Conservation (phyloP, 2,797 vertebrate species). For the Silurus aristotelis region DNA sequence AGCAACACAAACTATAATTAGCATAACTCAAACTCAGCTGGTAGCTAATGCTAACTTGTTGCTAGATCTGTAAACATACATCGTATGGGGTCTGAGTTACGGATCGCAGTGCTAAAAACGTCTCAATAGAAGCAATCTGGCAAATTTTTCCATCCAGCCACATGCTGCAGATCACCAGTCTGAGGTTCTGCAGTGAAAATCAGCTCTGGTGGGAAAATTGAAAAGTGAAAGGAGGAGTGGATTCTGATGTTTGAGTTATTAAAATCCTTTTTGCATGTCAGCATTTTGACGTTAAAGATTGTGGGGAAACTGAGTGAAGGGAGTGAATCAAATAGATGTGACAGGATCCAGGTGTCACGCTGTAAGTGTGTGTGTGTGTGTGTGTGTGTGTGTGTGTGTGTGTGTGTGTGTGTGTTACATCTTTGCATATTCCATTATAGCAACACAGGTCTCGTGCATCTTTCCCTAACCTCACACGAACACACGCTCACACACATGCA, state of each 20-base stretch:
- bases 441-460: conserved; percentile 10
- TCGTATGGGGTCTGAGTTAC: background rate
- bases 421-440: conserved; percentile 42
- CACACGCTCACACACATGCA: conserved; percentile 2
- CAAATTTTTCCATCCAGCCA: background rate
- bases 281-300: conserved; percentile 15
- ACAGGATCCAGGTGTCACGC: conserved; percentile 2
- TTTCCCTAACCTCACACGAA: conserved; percentile 46
- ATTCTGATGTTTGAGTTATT: background rate
- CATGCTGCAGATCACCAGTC: background rate
- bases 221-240: background rate
- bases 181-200: background rate
- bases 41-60: background rate
- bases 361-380: background rate
- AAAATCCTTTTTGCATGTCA: background rate
- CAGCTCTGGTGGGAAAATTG: background rate
- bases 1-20: background rate
- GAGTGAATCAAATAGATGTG: background rate
- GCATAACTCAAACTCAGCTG: background rate
- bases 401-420: conserved; percentile 17
- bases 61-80: background rate
- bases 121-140: background rate
- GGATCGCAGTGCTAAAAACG: background rate
- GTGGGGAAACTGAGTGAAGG: background rate
- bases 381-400: conserved; percentile 24